Evolutionary conservation across 2,113 vertebrate genomes (phyloP).

Genomic region (Numida meleagris): DNA sequence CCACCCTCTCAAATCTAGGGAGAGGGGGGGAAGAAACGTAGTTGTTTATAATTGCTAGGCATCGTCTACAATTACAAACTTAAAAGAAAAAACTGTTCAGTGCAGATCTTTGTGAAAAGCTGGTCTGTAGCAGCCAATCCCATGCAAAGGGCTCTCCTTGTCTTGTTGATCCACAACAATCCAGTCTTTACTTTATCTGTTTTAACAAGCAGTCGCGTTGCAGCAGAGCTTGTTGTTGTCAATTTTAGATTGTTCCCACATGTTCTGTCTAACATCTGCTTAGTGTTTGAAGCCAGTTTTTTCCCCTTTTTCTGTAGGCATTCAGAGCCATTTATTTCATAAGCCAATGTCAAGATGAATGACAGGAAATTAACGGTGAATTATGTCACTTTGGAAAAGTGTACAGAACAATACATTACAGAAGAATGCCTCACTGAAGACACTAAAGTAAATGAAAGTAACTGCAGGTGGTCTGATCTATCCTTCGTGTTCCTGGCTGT

Average conservation of each 20-base stretch:
- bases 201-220: neutral
- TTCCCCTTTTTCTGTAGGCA: constrained; percentile 31
- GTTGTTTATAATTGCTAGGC: constrained; percentile 18
- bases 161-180: constrained; percentile 52
- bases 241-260: constrained; percentile 55
- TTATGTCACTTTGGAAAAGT: constrained; percentile 24
- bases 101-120: constrained; percentile 10
- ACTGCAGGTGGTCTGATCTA: constrained; percentile 55
- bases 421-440: neutral
- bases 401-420: constrained; percentile 31
- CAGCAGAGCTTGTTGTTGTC: constrained; percentile 49
- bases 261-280: constrained; percentile 70
- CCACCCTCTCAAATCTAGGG: neutral
- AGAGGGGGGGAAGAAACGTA: neutral
- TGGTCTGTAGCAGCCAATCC: constrained; percentile 37
- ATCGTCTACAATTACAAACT: neutral
- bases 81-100: neutral
- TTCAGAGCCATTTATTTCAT: constrained; percentile 42
- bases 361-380: constrained; percentile 60
- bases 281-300: constrained; percentile 51
- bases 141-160: constrained; percentile 5
- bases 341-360: constrained; percentile 46
- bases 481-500: neutral
- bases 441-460: neutral
- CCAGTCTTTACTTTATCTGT: constrained; percentile 50